phyloP scores from a whole-genome alignment of 2,797 vertebrate species.

The Sphaeramia orbicularis region DNA sequence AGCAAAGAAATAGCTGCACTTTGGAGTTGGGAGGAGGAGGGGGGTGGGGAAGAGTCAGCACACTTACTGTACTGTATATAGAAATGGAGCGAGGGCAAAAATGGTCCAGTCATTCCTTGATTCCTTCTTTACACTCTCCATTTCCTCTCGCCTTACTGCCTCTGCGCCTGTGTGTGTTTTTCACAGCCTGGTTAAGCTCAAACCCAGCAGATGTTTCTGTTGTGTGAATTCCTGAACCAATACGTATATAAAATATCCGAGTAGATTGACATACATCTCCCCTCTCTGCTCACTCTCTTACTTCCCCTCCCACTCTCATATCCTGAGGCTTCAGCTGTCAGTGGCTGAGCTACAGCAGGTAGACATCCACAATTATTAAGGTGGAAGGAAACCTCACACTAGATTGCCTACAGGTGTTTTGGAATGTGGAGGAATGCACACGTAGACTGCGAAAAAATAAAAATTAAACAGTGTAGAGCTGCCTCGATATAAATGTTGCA shows the following conservation, averaged over 20 bases:
- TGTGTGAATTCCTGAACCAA: slow-evolving; percentile 48
- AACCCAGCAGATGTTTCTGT: slow-evolving; percentile 60
- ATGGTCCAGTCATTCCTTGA: slow-evolving; percentile 41
- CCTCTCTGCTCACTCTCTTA: slow-evolving; percentile 12
- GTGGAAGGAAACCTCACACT: slow-evolving; percentile 43
- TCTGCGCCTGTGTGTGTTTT: slow-evolving; percentile 11
- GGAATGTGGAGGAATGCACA: slow-evolving; percentile 39
- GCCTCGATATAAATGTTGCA: slow-evolving; percentile 10
- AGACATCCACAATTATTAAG: slow-evolving; percentile 71
- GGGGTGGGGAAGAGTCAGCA: slow-evolving; percentile 38
- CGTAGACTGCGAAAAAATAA: not conserved
- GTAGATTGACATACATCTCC: slow-evolving; percentile 55
- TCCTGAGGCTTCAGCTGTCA: slow-evolving; percentile 72
- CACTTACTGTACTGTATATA: slow-evolving; percentile 42
- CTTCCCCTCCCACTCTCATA: slow-evolving; percentile 44
- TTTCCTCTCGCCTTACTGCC: slow-evolving; percentile 25
- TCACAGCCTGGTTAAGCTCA: slow-evolving; percentile 32
- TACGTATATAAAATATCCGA: slow-evolving; percentile 40
- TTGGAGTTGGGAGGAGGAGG: not conserved
- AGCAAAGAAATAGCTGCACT: slow-evolving; percentile 62
- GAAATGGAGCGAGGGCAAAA: slow-evolving; percentile 30
- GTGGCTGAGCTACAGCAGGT: slow-evolving; percentile 65
- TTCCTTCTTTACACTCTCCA: slow-evolving; percentile 45
- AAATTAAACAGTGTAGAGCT: not conserved
- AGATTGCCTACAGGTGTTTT: slow-evolving; percentile 65